Percentiles rank a stretch among this genome's conserved stretches.
These are phyloP conservation scores for Andrena flavipes DNA, from an alignment of 2,888 invertebrate species.

Conservation along the genomic window DNA sequence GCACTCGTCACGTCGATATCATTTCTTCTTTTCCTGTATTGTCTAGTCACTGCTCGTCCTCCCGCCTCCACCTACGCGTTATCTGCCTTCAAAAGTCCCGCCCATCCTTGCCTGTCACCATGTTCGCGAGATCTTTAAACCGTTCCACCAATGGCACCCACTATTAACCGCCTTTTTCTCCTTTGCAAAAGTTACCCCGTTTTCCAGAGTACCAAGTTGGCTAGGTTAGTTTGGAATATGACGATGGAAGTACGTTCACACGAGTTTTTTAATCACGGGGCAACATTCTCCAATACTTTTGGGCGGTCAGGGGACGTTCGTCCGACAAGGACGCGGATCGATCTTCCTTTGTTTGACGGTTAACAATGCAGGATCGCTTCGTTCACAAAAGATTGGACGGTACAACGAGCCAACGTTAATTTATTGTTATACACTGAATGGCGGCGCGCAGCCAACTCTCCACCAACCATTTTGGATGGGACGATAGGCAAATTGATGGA, in stretches of 20 bases:
- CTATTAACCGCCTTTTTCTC: not conserved
- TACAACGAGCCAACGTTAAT: slow-evolving; percentile 68
- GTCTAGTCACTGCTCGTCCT: slow-evolving; percentile 78
- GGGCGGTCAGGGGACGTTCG: slow-evolving; percentile 37
- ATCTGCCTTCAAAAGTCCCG: slow-evolving; percentile 70
- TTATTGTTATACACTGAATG: slow-evolving; percentile 68
- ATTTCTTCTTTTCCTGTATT: slow-evolving; percentile 72
- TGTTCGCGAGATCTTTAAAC: slow-evolving; percentile 16
- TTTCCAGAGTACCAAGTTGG: not conserved
- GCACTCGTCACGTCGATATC: slow-evolving; percentile 70
- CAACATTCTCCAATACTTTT: slow-evolving; percentile 53
- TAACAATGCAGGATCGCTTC: slow-evolving; percentile 69
- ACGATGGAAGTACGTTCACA: not conserved
- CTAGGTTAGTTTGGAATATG: not conserved
- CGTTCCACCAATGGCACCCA: not conserved
- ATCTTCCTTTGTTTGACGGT: slow-evolving; percentile 63
- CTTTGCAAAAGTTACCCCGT: not conserved
- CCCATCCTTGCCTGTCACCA: slow-evolving; percentile 63
- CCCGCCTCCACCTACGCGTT: slow-evolving; percentile 57
- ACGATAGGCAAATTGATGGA: slow-evolving; percentile 53
- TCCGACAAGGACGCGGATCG: slow-evolving; percentile 62
- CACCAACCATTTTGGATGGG: slow-evolving; percentile 45
- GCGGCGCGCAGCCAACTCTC: slow-evolving; percentile 43
- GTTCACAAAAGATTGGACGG: slow-evolving; percentile 68
- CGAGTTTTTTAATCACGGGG: slow-evolving; percentile 20